phyloP scores from a whole-genome alignment of 2,888 invertebrate genomes.

The Acrobasis consociella region DNA sequence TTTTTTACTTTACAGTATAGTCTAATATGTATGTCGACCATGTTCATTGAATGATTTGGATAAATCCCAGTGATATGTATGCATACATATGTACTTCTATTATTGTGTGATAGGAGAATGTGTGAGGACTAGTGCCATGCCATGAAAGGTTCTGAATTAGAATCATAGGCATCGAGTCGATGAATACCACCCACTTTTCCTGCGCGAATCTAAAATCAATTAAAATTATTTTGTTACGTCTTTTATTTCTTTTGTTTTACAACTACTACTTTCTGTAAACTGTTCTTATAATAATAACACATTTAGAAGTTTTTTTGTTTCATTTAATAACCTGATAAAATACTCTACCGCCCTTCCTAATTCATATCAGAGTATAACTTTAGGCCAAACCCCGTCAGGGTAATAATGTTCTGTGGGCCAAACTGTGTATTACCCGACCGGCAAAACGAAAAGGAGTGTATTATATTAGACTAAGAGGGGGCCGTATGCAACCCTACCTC shows the following conservation, averaged over 20 bases:
- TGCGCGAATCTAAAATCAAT: conserved; percentile 68
- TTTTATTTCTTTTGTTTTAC: conserved; percentile 66
- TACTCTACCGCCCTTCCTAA: not conserved
- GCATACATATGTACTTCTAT: conserved; percentile 56
- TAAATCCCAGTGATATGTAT: conserved; percentile 41
- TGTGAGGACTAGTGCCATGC: conserved; percentile 82
- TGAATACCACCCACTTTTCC: conserved; percentile 82
- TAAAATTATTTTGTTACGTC: conserved; percentile 68
- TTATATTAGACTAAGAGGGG: too few species aligned
- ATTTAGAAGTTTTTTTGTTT: conserved; percentile 58
- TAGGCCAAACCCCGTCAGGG: too few species aligned
- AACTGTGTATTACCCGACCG: not conserved
- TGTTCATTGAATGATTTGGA: conserved; percentile 43
- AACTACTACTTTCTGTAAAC: conserved; percentile 70
- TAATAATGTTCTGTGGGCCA: too few species aligned
- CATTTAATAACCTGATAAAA: conserved; percentile 4
- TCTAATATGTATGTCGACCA: conserved; percentile 45
- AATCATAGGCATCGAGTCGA: conserved; percentile 80
- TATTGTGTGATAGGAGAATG: conserved; percentile 79
- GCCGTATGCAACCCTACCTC: too few species aligned
- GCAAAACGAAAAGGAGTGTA: too few species aligned
- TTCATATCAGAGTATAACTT: too few species aligned
- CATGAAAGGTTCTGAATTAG: conserved; percentile 81
- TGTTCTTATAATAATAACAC: conserved; percentile 74
- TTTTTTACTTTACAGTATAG: conserved; percentile 44